Conservation (phyloP, 2,113 vertebrate genomes). For the Microtus oregoni region DNA sequence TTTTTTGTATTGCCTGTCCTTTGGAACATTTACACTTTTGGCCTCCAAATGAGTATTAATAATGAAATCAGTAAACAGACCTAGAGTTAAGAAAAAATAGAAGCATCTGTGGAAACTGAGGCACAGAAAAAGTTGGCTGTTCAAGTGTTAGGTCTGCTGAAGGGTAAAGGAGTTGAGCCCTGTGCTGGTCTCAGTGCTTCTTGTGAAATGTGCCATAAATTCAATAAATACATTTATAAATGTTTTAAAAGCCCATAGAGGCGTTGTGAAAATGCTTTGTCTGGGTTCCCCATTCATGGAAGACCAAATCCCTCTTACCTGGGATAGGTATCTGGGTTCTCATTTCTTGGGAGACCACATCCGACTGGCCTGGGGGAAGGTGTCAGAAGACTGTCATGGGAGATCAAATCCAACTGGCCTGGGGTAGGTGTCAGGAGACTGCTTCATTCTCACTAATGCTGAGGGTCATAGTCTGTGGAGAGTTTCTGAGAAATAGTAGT, state of each 20-base stretch:
- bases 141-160: background rate
- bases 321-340: background rate
- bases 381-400: background rate
- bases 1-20: background rate
- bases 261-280: background rate
- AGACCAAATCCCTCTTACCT: background rate
- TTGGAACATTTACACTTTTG: background rate
- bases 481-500: slow-evolving; percentile 6
- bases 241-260: background rate
- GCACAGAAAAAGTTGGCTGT: background rate
- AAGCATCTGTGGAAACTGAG: background rate
- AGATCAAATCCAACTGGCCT: background rate
- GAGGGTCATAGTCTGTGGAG: background rate
- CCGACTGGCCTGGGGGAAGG: background rate
- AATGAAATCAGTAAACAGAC: background rate
- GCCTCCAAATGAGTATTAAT: background rate
- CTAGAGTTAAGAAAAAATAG: background rate
- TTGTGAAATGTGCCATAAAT: background rate
- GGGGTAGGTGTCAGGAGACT: background rate
- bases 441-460: slow-evolving; percentile 5
- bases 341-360: background rate
- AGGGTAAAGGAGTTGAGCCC: background rate
- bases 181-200: background rate
- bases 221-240: background rate
- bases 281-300: background rate